phyloP scores from a whole-genome alignment of 2,888 invertebrate species.

The Seira ritae region DNA sequence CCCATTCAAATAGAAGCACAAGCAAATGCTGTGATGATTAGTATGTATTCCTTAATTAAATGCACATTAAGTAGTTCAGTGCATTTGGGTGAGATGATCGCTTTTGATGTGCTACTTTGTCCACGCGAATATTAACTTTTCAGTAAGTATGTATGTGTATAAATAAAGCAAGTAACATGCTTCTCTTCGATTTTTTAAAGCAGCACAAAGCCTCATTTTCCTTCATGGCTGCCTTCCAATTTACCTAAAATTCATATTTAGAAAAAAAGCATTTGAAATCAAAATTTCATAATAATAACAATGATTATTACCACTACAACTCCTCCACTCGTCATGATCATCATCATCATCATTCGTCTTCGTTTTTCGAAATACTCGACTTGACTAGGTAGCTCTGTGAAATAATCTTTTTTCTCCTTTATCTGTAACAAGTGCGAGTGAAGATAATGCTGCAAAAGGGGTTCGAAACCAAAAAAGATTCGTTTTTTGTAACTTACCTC shows the following conservation, averaged over 20 bases:
- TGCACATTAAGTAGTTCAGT: background rate
- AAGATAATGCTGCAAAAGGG: conserved; percentile 11
- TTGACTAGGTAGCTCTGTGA: conserved; percentile 22
- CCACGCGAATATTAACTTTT: conserved; percentile 4
- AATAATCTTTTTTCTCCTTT: conserved; percentile 24
- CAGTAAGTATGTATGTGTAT: too few species aligned
- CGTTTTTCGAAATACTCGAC: conserved; percentile 42
- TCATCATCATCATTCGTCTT: background rate
- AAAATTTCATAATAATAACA: conserved; percentile 47
- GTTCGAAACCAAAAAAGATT: background rate
- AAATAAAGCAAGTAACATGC: background rate
- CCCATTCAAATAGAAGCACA: background rate
- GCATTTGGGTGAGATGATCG: conserved; percentile 18
- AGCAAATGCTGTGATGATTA: too few species aligned
- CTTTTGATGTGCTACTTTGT: conserved; percentile 53
- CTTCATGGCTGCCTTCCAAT: conserved; percentile 54
- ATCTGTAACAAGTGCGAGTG: conserved; percentile 36
- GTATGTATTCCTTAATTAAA: background rate
- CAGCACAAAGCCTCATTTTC: conserved; percentile 53
- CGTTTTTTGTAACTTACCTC: background rate
- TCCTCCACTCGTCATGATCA: conserved; percentile 23
- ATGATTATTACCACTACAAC: conserved; percentile 3
- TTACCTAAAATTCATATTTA: conserved; percentile 25
- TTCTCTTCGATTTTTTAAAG: conserved; percentile 30
- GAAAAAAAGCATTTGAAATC: conserved; percentile 19